phyloP scores from a whole-genome alignment of 1,140 invertebrate species.

The Lucilia cuprina region DNA sequence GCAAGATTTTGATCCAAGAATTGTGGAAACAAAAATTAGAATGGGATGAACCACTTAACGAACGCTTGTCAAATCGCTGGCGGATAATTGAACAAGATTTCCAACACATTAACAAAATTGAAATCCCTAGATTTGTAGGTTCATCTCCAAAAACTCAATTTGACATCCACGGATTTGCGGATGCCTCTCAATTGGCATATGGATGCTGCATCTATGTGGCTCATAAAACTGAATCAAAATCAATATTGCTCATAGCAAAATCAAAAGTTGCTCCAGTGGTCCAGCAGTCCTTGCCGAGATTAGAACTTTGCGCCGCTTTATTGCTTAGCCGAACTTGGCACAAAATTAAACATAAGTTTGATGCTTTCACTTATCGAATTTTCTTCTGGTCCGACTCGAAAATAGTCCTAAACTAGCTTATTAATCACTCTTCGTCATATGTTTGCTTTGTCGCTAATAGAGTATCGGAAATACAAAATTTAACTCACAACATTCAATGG shows the following conservation, averaged over 20 bases:
- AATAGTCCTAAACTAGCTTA: conserved; percentile 36
- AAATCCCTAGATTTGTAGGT: background rate
- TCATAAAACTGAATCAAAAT: background rate
- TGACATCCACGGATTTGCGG: background rate
- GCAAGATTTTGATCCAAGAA: background rate
- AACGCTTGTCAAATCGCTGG: background rate
- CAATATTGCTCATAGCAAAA: background rate
- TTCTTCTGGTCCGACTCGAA: conserved; percentile 33
- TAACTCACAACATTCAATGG: conserved; percentile 42
- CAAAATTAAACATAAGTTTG: background rate
- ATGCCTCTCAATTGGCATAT: background rate
- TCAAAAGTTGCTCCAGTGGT: background rate
- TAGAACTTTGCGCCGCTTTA: conserved; percentile 44
- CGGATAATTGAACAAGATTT: background rate
- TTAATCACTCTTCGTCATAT: conserved; percentile 20
- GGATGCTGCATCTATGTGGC: background rate
- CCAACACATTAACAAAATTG: background rate
- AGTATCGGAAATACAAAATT: conserved; percentile 44
- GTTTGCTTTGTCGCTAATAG: conserved; percentile 51
- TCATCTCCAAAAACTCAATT: background rate
- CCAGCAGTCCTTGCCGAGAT: background rate
- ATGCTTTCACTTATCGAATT: background rate
- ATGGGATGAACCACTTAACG: background rate
- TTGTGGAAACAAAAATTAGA: background rate
- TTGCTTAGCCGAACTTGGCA: background rate